Base-by-base conservation (phyloP, 2,888 invertebrate genomes). In the Cosmorhoe ocellata region DNA sequence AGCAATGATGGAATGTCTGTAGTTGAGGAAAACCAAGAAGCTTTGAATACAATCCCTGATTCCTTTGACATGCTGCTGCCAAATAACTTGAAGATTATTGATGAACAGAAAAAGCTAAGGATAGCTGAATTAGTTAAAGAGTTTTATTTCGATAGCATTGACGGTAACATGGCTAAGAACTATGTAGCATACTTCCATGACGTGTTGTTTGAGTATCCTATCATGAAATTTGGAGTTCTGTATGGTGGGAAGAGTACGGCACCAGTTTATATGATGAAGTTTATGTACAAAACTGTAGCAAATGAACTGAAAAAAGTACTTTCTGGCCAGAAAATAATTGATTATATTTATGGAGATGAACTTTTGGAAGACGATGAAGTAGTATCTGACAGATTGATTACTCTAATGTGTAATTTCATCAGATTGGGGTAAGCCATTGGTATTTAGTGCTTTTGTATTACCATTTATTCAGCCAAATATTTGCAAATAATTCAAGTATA, bases 111-210 rank as follows among this genome's bases (percentile, higher is more conserved):
- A 0, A 77, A 66, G 51, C 36, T 66, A 0, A 77, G 65, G 58
- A 59, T 89, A 6, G 77, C 71, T 0, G 67, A 73, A 37, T 54
- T 81, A n/a, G 74, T 84, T 0, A 84, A 79, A 56, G 71, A 78
- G 1, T 81, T 79, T 59, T 90, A 89, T 53, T 81, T 88, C 54
- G 69, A 69, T 1, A 60, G 65, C 9, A 27, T 40, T 13, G 61
- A 67, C 6, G 55, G 59, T 1, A 61, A 67, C 13, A 13, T 63
- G 0, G 32, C 65, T 0, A 62, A 76, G 34, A 75, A 65, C 11
- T 85, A 79, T 31, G 61, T 71, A 1, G 71, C 79, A 44, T 87
- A 83, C 45, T 66, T 81, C 0, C 78, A 82, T 57, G 88, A 89
- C 52, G 61, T 85, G 13, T 69, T 77, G 8, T 67, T 67, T 30